phyloP scores from a whole-genome alignment of 2,888 invertebrate genomes.

The Nematopogon swammerdamellus region DNA sequence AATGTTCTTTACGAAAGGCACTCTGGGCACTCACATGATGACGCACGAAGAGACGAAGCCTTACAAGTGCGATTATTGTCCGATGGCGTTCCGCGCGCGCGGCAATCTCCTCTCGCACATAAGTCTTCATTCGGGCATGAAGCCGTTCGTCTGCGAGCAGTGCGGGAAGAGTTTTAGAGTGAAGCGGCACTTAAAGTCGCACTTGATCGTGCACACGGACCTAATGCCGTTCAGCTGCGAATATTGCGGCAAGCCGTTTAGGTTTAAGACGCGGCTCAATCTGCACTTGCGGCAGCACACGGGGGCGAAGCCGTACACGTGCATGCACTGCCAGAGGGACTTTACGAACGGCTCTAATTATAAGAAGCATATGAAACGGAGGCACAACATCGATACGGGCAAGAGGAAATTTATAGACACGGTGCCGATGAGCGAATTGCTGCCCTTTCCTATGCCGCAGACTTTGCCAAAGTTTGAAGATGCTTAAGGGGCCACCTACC shows the following conservation, averaged over 20 bases:
- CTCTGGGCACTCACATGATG: constrained; percentile 37
- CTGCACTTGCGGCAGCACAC: constrained; percentile 46
- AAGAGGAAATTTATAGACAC: constrained; percentile 13
- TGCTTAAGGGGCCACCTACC: no score
- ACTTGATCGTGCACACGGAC: constrained; percentile 46
- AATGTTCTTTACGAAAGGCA: constrained; percentile 48
- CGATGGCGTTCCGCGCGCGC: constrained; percentile 36
- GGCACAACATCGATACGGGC: constrained; percentile 43
- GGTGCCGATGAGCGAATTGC: not conserved
- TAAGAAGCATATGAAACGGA: constrained; percentile 46
- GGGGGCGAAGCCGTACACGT: constrained; percentile 41
- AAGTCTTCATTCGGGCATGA: constrained; percentile 35
- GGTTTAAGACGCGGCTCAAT: constrained; percentile 42
- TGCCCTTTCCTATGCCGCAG: not conserved
- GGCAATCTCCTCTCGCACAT: constrained; percentile 41
- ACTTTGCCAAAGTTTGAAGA: not conserved
- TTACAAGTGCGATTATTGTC: constrained; percentile 41
- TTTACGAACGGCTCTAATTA: constrained; percentile 49
- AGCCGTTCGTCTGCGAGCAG: constrained; percentile 46
- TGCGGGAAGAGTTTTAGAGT: constrained; percentile 44
- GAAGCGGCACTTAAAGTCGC: constrained; percentile 44
- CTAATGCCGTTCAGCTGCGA: constrained; percentile 40
- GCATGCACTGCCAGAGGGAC: constrained; percentile 37
- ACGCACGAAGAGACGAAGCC: constrained; percentile 40
- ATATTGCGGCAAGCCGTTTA: constrained; percentile 40